Conservation (phyloP, 2,113 vertebrate species). For the Apaloderma vittatum region DNA sequence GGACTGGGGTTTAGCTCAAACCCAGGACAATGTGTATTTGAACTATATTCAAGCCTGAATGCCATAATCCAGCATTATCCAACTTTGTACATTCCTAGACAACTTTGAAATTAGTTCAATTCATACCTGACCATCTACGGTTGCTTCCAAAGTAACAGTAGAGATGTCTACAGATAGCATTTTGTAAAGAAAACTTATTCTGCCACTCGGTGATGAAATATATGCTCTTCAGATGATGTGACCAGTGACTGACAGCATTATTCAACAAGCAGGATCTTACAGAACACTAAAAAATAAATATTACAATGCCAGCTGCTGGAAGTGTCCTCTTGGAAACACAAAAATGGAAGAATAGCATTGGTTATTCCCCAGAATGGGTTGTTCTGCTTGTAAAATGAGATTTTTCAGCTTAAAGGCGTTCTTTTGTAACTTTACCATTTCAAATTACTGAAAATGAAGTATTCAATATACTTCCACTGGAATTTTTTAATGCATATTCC, state of each 20-base stretch:
- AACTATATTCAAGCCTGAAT: not conserved
- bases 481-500: conserved; percentile 50
- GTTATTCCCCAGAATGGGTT: not conserved
- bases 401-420: conserved; percentile 54
- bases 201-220: not conserved
- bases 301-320: not conserved
- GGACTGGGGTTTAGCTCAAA: no score
- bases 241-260: not conserved
- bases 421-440: conserved; percentile 44
- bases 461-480: conserved; percentile 67
- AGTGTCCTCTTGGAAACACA: conserved; percentile 5
- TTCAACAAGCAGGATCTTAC: not conserved
- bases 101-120: not conserved
- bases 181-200: not conserved
- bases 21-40: no score
- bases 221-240: not conserved
- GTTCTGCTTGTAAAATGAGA: conserved; percentile 49
- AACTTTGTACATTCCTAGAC: not conserved
- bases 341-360: conserved; percentile 9
- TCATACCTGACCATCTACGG: not conserved
- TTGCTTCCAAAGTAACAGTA: not conserved
- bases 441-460: conserved; percentile 69
- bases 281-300: conserved; percentile 27
- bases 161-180: not conserved
- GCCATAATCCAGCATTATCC: not conserved